Base-by-base conservation (phyloP, 2,797 vertebrate genomes). In the Enteromius trimaculatus region DNA sequence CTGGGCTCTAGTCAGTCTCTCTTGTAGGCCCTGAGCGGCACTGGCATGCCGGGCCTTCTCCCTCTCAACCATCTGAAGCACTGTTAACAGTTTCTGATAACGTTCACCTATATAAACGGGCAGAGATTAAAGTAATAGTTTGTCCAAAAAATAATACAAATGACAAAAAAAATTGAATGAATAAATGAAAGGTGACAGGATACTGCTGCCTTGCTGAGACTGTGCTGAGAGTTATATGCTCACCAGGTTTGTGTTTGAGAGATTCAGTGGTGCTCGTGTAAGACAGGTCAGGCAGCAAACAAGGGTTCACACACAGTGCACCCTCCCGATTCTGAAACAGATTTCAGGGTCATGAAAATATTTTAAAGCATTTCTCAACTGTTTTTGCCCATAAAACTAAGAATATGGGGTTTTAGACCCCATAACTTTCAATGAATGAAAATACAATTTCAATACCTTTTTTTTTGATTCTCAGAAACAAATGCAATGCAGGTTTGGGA, bases 51-150 rank as follows among this genome's bases (percentile, higher is more conserved):
- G 93, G 69, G 84, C 89, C 79, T 87, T 95, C 75, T 95, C 93
- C 86, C 91, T 94, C 90, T 96, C 94, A 88, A 94, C 92, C 7
- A 92, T 89, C 76, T 92, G 94, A 80, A 92, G 92, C 70, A 92
- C 58, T 9, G 88, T 82, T 83, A 93, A 90, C 42, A 95, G 85
- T 88, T 91, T 93, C 82, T 92, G 87, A 79, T 88, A 92, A 71
- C 83, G 79, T 64, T 91, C 90, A n/a, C 85, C 89, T 90, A 65
- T 21, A 23, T 55, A 4, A 81, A 51, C 8, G 6, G 26, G 42
- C 9, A 71, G 6, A 68, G 62, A 58, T 77, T n/a, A 21, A 34
- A 62, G 64, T 42, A 47, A 75, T 16, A 23, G 14, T 39, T 51
- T 26, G 9, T 62, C 5, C 34, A 82, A 16, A 9, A 34, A 72